Percentiles rank a stretch among this genome's conserved stretches.
These are phyloP conservation scores for Epiblema foenella DNA, from an alignment of 2,888 invertebrate species.

Conservation along the genomic window DNA sequence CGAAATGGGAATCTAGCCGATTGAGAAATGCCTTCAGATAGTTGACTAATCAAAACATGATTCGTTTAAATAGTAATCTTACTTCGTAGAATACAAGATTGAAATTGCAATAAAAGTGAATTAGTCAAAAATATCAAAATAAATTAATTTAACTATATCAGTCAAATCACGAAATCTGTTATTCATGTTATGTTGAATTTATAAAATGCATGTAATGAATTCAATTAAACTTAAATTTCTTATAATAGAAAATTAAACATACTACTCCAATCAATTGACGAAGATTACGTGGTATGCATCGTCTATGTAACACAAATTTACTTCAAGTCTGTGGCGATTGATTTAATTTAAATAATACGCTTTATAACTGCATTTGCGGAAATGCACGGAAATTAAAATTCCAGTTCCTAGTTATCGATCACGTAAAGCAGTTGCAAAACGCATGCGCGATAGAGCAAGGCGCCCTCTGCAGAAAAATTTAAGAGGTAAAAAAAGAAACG, in stretches of 20 bases:
- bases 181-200: too few relatives aligned
- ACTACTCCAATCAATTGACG: background rate
- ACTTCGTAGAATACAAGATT: too few relatives aligned
- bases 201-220: background rate
- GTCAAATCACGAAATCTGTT: too few relatives aligned
- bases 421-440: constrained; percentile 65
- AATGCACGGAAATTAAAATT: constrained; percentile 42
- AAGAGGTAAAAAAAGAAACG: constrained; percentile 64
- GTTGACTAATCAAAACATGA: too few relatives aligned
- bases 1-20: too few relatives aligned
- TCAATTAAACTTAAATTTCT: background rate
- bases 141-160: too few relatives aligned
- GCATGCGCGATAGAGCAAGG: constrained; percentile 69
- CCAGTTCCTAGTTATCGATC: constrained; percentile 57
- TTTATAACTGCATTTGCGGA: constrained; percentile 32
- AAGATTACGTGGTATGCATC: background rate
- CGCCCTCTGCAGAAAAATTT: constrained; percentile 71
- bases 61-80: too few relatives aligned
- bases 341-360: constrained; percentile 13
- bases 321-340: background rate
- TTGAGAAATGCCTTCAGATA: too few relatives aligned
- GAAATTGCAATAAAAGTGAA: too few relatives aligned
- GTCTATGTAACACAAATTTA: background rate
- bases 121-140: too few relatives aligned
- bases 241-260: background rate